Conservation (phyloP, 1,140 invertebrate species). For the Ostrea edulis region DNA sequence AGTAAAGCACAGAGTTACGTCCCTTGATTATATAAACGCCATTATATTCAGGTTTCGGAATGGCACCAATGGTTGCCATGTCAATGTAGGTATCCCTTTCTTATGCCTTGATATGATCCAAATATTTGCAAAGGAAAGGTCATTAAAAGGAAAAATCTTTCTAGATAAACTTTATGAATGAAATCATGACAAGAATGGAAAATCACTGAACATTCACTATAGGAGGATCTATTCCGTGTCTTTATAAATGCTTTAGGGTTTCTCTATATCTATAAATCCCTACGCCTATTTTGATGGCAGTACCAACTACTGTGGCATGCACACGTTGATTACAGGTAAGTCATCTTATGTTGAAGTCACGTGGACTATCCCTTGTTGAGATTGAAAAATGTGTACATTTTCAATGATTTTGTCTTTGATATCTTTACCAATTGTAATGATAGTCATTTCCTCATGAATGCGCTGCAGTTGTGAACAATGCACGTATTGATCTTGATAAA, state of each 20-base stretch:
- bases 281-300: conserved; percentile 3
- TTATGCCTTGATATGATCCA: not conserved
- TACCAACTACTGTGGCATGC: not conserved
- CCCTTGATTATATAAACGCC: not conserved
- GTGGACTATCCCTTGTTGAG: too few relatives aligned
- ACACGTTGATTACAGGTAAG: not conserved
- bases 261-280: not conserved
- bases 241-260: not conserved
- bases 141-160: too few relatives aligned
- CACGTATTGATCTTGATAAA: too few relatives aligned
- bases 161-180: too few relatives aligned
- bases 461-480: too few relatives aligned
- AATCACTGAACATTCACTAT: too few relatives aligned
- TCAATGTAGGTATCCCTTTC: not conserved
- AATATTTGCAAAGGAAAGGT: not conserved
- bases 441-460: too few relatives aligned
- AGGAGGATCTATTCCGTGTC: not conserved
- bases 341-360: too few relatives aligned
- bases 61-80: not conserved
- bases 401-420: too few relatives aligned
- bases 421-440: too few relatives aligned
- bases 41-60: not conserved
- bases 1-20: not conserved
- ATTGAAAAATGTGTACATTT: too few relatives aligned
- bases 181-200: too few relatives aligned